Evolutionary conservation across 1,140 invertebrate genomes (phyloP).

Genomic region (Rhopalosiphum padi): DNA sequence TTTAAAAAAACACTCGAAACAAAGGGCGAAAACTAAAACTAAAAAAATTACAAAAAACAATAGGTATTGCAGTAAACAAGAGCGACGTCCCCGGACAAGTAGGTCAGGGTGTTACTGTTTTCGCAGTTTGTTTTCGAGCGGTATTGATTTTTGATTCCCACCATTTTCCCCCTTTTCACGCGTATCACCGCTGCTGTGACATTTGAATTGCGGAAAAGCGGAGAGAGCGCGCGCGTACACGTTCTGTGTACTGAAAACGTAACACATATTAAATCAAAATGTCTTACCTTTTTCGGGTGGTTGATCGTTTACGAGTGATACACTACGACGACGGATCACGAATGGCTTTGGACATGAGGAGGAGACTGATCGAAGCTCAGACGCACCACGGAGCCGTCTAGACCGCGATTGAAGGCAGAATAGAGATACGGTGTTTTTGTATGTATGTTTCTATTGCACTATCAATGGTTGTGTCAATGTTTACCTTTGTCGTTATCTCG

Average conservation of each 20-base stretch:
- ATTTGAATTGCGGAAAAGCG: neutral
- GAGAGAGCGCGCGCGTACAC: neutral
- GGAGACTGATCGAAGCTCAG: neutral
- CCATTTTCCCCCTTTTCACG: neutral
- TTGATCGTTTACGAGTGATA: neutral
- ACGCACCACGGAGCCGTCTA: neutral
- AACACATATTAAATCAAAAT: neutral
- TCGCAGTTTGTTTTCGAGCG: neutral
- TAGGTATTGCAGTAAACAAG: neutral
- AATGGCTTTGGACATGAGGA: neutral
- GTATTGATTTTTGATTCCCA: slow-evolving; percentile 45
- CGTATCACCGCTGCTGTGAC: neutral
- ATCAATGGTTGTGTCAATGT: neutral
- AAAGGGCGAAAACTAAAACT: neutral
- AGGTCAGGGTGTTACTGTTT: slow-evolving; percentile 54
- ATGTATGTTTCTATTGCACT: neutral
- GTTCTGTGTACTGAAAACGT: neutral
- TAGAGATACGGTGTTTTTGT: neutral
- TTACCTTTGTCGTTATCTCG: neutral
- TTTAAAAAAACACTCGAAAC: neutral
- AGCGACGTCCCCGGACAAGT: neutral
- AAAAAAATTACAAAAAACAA: neutral
- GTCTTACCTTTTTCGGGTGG: neutral
- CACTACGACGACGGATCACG: neutral
- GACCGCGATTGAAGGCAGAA: neutral